Evolutionary conservation across 1,140 invertebrate species (phyloP).

Genomic region (Bombus ignitus): DNA sequence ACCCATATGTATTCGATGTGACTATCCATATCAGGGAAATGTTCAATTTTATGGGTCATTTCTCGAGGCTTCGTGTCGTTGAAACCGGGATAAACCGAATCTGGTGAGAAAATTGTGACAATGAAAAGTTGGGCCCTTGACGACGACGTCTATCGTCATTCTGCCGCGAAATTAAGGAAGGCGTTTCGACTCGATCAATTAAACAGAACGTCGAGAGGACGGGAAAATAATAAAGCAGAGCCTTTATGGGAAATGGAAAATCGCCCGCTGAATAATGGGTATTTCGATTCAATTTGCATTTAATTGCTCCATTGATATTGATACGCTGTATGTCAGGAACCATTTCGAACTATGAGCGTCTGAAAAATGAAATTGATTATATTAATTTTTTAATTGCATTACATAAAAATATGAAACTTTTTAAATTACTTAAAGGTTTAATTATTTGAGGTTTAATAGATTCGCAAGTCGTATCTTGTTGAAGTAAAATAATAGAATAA

Average conservation of each 20-base stretch:
- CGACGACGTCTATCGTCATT: neutral
- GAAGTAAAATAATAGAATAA: no score
- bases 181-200: conserved; percentile 17
- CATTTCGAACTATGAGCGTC: neutral
- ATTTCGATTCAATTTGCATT: conserved; percentile 34
- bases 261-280: neutral
- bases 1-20: conserved; percentile 28
- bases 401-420: no score
- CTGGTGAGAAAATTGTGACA: conserved; percentile 44
- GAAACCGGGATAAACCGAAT: conserved; percentile 12
- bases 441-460: no score
- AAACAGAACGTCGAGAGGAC: neutral
- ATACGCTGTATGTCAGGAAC: no score
- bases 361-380: no score
- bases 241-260: conserved; percentile 8
- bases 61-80: conserved; percentile 46
- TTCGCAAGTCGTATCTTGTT: no score
- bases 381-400: no score
- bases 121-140: conserved; percentile 13
- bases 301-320: neutral
- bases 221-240: conserved; percentile 26
- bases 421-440: no score
- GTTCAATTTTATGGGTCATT: conserved; percentile 69
- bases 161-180: conserved; percentile 18
- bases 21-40: conserved; percentile 49